Conservation (phyloP, 2,888 invertebrate species). For the Pheosia gnoma region DNA sequence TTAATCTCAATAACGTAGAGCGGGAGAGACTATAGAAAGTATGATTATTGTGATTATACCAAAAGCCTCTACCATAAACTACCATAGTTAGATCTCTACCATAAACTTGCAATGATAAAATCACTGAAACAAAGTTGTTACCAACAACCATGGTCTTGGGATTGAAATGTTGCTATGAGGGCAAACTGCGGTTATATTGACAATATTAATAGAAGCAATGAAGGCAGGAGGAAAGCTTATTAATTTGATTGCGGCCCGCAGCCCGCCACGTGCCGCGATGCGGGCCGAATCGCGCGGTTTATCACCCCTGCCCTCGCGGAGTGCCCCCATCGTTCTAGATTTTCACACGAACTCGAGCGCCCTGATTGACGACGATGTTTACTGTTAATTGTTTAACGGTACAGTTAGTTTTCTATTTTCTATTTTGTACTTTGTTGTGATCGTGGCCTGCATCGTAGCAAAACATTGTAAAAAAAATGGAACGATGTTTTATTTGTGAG, state of each 20-base stretch:
- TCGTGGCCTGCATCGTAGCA: background rate
- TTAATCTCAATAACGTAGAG: background rate
- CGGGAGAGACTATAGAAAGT: background rate
- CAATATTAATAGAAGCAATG: background rate
- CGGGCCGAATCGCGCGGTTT: constrained; percentile 47
- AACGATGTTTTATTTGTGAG: too few species aligned
- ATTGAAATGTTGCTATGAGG: background rate
- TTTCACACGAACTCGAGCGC: constrained; percentile 69
- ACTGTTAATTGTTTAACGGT: constrained; percentile 30
- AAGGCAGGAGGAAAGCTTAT: constrained; percentile 21
- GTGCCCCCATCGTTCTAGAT: constrained; percentile 74
- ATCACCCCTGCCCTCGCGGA: constrained; percentile 62
- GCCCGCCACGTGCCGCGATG: constrained; percentile 59
- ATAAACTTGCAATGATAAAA: background rate
- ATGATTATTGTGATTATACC: background rate
- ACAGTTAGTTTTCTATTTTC: background rate
- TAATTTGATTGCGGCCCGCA: constrained; percentile 39
- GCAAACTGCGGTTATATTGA: constrained; percentile 15
- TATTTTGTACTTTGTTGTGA: background rate
- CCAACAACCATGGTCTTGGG: background rate
- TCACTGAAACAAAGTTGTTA: background rate
- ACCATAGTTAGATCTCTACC: background rate
- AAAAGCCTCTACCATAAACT: too few species aligned
- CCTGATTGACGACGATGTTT: constrained; percentile 40
- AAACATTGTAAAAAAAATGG: background rate